A percentile compares a stretch with the other conserved stretches of the same genome.
These are phyloP conservation scores for Sialis fuliginosa DNA, from an alignment of 2,888 invertebrate genomes.

Conservation along the genomic window DNA sequence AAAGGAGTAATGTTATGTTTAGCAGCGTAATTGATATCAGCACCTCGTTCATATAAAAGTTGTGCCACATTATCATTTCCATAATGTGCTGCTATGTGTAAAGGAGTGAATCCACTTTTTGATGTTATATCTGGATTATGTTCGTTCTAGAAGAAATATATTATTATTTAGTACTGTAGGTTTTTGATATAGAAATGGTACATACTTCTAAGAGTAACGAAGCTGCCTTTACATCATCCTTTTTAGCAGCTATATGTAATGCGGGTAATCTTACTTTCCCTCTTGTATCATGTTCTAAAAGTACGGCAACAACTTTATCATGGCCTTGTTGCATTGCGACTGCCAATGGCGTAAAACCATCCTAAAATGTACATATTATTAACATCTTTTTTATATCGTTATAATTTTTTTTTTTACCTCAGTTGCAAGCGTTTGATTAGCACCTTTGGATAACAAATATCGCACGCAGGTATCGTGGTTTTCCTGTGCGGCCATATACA, in stretches of 20 bases:
- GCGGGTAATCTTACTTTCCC: slow-evolving; percentile 94
- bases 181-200: not conserved
- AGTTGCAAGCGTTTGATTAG: slow-evolving; percentile 90
- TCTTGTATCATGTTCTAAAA: slow-evolving; percentile 89
- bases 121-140: slow-evolving; percentile 94
- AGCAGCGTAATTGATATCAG: slow-evolving; percentile 89
- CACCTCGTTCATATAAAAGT: slow-evolving; percentile 74
- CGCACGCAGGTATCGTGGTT: slow-evolving; percentile 89
- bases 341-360: slow-evolving; percentile 94
- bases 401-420: slow-evolving; percentile 41
- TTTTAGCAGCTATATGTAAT: slow-evolving; percentile 95
- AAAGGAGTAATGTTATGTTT: slow-evolving; percentile 97
- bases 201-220: slow-evolving; percentile 66
- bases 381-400: not conserved
- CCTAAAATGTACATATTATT: slow-evolving; percentile 35
- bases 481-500: slow-evolving; percentile 98
- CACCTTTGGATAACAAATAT: slow-evolving; percentile 77
- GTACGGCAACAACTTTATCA: slow-evolving; percentile 89
- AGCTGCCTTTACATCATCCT: slow-evolving; percentile 94
- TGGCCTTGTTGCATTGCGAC: slow-evolving; percentile 99
- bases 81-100: slow-evolving; percentile 97
- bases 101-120: slow-evolving; percentile 94
- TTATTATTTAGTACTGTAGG: not conserved
- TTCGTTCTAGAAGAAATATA: slow-evolving; percentile 47
- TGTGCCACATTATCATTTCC: slow-evolving; percentile 90